Percentiles rank a stretch among this genome's conserved stretches.
Conservation (phyloP, 2,888 invertebrate genomes). For the Pogonocherus hispidulus region DNA sequence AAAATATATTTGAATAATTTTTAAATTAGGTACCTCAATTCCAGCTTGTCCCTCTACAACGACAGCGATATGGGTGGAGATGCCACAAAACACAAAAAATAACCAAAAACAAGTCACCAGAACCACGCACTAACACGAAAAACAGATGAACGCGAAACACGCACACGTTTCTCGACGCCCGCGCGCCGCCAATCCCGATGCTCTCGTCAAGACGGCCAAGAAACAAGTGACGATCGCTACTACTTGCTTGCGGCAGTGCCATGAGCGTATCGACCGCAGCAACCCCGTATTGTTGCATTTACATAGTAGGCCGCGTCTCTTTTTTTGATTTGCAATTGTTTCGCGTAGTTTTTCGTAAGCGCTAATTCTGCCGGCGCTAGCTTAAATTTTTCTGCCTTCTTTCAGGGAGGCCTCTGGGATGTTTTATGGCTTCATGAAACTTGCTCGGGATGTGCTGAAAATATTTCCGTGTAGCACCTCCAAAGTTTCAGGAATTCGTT, state of each 20-base stretch:
- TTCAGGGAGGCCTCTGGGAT: constrained; percentile 8
- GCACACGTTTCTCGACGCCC: constrained; percentile 39
- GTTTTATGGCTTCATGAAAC: constrained; percentile 17
- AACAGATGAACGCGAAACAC: constrained; percentile 21
- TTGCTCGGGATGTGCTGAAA: constrained; percentile 15
- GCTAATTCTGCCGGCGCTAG: constrained; percentile 38
- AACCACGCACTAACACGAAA: constrained; percentile 14
- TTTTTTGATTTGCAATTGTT: constrained; percentile 38
- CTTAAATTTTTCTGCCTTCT: constrained; percentile 25
- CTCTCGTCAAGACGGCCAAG: constrained; percentile 52
- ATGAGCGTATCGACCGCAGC: constrained; percentile 61
- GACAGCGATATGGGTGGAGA: neutral
- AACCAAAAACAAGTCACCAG: constrained; percentile 19
- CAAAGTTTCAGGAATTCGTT: constrained; percentile 16
- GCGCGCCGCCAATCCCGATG: constrained; percentile 33
- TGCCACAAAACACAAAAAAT: constrained; percentile 21
- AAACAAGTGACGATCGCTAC: constrained; percentile 57
- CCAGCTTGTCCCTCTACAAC: neutral
- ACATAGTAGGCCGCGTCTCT: constrained; percentile 53
- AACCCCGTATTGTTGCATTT: constrained; percentile 59
- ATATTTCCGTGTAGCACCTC: constrained; percentile 24
- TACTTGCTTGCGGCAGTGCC: constrained; percentile 61
- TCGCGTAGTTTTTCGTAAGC: constrained; percentile 40
- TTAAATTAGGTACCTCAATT: constrained; percentile 6
- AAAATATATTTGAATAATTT: neutral